A percentile compares a stretch with the other conserved stretches of the same genome.
Evolutionary conservation across 1,140 invertebrate species (phyloP).

Genomic region (Nomia melanderi): DNA sequence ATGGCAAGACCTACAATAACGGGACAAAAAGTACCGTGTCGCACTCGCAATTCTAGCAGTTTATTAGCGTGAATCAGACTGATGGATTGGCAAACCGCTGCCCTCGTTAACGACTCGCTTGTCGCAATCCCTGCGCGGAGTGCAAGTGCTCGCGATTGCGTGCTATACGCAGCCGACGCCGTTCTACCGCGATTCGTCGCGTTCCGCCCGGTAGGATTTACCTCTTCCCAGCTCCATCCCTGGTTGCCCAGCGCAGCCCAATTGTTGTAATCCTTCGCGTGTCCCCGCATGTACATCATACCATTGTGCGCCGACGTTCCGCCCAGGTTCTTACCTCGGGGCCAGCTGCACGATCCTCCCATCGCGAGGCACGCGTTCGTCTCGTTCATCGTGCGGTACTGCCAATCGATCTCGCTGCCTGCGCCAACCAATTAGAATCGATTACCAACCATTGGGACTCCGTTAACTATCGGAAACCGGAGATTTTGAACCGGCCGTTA

Average conservation of each 20-base stretch:
- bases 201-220: conserved; percentile 1
- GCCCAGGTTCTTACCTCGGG: conserved; percentile 91
- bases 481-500: no score
- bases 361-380: conserved; percentile 88
- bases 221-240: conserved; percentile 94
- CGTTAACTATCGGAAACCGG: not conserved
- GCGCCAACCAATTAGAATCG: not conserved
- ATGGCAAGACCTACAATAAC: conserved; percentile 80
- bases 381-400: conserved; percentile 92
- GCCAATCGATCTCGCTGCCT: conserved; percentile 91
- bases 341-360: conserved; percentile 90
- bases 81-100: conserved; percentile 35
- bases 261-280: conserved; percentile 87
- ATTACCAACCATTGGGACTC: not conserved
- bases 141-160: not conserved
- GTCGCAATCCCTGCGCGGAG: not conserved
- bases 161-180: no score
- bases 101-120: conserved; percentile 6
- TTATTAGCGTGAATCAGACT: conserved; percentile 18
- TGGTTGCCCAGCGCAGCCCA: conserved; percentile 90
- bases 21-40: not conserved
- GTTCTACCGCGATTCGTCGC: no score
- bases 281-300: conserved; percentile 91
- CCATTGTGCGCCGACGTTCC: conserved; percentile 89
- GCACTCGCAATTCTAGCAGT: not conserved